Evolutionary conservation across 2,113 vertebrate species (phyloP), one percentile per base, ranked within the genome.

Genomic region (Rallus limicola): DNA sequence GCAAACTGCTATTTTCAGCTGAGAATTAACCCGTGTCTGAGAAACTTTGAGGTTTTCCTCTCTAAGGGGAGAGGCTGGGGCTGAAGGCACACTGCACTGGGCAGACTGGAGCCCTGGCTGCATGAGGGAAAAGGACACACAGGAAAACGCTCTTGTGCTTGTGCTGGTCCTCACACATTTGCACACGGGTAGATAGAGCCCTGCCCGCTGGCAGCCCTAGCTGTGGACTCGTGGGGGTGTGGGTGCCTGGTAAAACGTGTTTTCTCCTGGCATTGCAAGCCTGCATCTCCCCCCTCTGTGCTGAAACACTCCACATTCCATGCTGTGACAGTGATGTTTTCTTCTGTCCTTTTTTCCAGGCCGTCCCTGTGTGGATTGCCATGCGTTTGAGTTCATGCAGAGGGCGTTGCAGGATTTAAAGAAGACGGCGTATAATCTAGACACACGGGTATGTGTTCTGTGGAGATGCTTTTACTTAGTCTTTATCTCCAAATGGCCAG

Each of bases 311-410:
- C 10, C 50, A 4, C 0, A 26, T 53, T 33, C 33, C 18, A 46
- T 13, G 68, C 87, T 29, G 65, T 88, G 91, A 67, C 78, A 26
- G 13, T 5, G 34, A n/a, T 91, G 29, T 21, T n/a, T 48, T 24
- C 36, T 56, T 38, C 19, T 65, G 25, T 31, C 55, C 31, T 71
- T 86, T 79, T 79, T 70, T 20, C 29, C 86, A 99, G 99, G 99
- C 97, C 99, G 99, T 7, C 99, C 99, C 17, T 99, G 99, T 65
- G 99, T 99, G 88, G 99, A 99, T 93, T 99, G 99, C 88, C 99
- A 99, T 79, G 99, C 99, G 0, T 99, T 99, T 94, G 99, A 99
- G 97, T 99, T 99, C 91, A 99, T 99, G 99, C 99, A 99, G 98
- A 98, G 99, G 96, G 99, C 99, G 46, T 97, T 99, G 97, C 99